Base-by-base conservation (phyloP, 2,888 invertebrate species). In the Coelopa pilipes region DNA sequence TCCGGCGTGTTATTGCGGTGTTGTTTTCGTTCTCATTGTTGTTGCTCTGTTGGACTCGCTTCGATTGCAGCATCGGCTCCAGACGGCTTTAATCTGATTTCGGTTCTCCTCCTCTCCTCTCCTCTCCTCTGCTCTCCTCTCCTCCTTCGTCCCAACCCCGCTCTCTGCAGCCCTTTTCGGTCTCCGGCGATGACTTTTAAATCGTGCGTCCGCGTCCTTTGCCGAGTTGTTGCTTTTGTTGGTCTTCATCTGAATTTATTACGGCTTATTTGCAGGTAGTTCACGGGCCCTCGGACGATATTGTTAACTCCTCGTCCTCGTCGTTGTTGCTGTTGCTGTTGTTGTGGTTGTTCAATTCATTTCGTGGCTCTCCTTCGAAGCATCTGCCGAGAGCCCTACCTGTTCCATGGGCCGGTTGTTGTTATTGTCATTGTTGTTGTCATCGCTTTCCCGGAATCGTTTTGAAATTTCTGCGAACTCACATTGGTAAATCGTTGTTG, bases 381-480 rank as follows among this genome's bases (percentile, higher is more conserved):
- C 57, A 59, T 19, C 57, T 59, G 57, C 19, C 21, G 19, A 34
- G 2, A 34, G 2, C 34, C 34, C 34, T 34, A 34, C 34, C 34
- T 34, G 34, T 34, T 34, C 34, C 34, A 34, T 34, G 34, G 34
- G 34, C 34, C 7, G 34, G 34, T 13, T 59, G 4, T 59, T 24
- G 57, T 57, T 19, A 3, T 50, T 24, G 21, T 47, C 21, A 12
- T 15, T 47, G 53, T n/a, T 50, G 19, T 67, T 21, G 19, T 67
- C 34, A 34, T 68, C n/a, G 57, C 57, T 59, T 59, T 47, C 59
- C 19, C 12, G 59, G 59, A 69, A 69, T 67, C 55, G 17, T 34
- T 67, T 67, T 53, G 34, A 67, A 67, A 67, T 15, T 55, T 67
- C 67, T 13, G 34, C 34, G 67, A 67, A 67, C 34, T 34, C 34